Evolutionary conservation across 2,797 vertebrate genomes (phyloP).

Genomic region (Falco rusticolus): DNA sequence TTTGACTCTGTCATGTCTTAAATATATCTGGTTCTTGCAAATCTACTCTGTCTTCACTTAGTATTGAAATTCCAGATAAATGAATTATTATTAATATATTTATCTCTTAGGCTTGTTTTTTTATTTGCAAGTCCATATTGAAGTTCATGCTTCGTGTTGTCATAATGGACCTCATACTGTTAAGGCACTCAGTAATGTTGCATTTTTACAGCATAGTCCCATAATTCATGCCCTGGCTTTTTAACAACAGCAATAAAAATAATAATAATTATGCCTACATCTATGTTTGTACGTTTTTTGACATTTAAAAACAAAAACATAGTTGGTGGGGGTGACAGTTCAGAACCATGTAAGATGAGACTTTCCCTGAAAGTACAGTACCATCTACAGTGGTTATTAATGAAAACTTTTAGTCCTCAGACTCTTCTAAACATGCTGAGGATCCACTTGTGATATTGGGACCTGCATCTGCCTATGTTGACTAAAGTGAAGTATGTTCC

Average conservation of each 20-base stretch:
- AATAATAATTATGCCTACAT: neutral
- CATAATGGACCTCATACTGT: slow-evolving; percentile 4
- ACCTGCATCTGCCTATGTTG: neutral
- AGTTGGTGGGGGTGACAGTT: neutral
- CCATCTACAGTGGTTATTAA: neutral
- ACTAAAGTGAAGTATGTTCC: neutral
- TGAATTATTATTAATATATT: slow-evolving; percentile 2
- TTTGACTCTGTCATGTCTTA: neutral
- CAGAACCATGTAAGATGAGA: neutral
- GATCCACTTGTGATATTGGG: neutral
- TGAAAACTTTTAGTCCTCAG: neutral
- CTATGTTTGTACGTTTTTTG: neutral
- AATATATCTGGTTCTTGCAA: neutral
- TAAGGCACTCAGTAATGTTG: slow-evolving; percentile 28
- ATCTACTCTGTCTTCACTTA: neutral
- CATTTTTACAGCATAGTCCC: slow-evolving; percentile 53
- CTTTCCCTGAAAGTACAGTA: neutral
- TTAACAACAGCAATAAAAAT: slow-evolving; percentile 66
- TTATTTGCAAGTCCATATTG: neutral
- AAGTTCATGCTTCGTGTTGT: slow-evolving; percentile 8
- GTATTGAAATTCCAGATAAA: slow-evolving; percentile 1
- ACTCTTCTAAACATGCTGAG: neutral
- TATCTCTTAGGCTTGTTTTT: neutral
- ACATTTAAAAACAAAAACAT: neutral
- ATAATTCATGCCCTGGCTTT: slow-evolving; percentile 46